Conservation (phyloP, 2,888 invertebrate species). For the Lymantria dispar region DNA sequence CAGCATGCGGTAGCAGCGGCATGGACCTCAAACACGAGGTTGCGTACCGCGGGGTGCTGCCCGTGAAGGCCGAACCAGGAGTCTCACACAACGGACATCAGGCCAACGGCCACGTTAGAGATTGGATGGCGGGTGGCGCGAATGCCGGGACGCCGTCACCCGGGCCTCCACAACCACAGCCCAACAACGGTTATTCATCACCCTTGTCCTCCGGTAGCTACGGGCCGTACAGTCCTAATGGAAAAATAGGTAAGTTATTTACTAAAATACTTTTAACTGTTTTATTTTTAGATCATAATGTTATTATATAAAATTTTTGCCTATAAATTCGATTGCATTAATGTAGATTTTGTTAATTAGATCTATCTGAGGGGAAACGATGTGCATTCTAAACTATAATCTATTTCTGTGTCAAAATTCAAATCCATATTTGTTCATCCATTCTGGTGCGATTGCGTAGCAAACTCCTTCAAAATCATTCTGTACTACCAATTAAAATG, state of each 20-base stretch:
- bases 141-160: conserved; percentile 85
- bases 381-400: too few relatives aligned
- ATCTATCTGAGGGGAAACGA: too few relatives aligned
- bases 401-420: too few relatives aligned
- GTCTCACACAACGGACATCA: conserved; percentile 78
- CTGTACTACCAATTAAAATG: too few relatives aligned
- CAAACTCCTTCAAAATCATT: too few relatives aligned
- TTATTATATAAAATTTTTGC: too few relatives aligned
- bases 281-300: too few relatives aligned
- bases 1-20: conserved; percentile 82
- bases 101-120: conserved; percentile 74
- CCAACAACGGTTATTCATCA: conserved; percentile 91
- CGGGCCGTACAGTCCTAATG: conserved; percentile 94
- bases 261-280: too few relatives aligned
- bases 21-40: conserved; percentile 87
- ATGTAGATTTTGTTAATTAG: too few relatives aligned
- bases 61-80: conserved; percentile 78
- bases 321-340: too few relatives aligned
- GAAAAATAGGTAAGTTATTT: conserved; percentile 89
- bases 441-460: too few relatives aligned
- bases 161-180: conserved; percentile 84
- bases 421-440: too few relatives aligned
- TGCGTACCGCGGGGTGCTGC: conserved; percentile 78
- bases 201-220: conserved; percentile 94
- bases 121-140: conserved; percentile 78